These are phyloP conservation scores for Lamproptera curius DNA, from an alignment of 2,888 invertebrate genomes.

Conservation along the genomic window DNA sequence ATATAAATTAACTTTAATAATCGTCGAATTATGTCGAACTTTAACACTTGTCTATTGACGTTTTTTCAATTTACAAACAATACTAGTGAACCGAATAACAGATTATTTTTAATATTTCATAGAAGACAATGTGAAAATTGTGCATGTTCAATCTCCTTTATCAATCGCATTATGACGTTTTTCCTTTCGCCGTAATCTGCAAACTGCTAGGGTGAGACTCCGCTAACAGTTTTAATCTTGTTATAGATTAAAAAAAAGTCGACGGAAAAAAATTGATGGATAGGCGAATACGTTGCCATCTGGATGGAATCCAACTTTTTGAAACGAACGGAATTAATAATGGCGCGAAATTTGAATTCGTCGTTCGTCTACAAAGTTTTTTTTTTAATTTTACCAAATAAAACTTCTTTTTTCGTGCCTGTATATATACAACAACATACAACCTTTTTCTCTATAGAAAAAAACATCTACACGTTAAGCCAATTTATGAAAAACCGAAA, in stretches of 20 bases:
- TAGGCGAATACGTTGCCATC: slow-evolving; percentile 19
- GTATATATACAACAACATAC: no score
- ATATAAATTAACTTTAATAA: no score
- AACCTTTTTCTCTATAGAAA: no score
- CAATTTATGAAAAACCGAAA: neutral
- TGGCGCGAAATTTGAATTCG: slow-evolving; percentile 8
- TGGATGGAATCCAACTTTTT: slow-evolving; percentile 21
- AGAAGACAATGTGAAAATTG: no score
- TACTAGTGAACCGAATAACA: no score
- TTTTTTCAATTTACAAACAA: no score
- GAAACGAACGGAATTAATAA: slow-evolving; percentile 14
- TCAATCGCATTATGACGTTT: no score
- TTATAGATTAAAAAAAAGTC: slow-evolving; percentile 12
- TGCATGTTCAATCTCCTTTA: no score
- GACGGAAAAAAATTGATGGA: slow-evolving; percentile 17
- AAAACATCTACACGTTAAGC: no score
- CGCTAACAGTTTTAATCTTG: slow-evolving; percentile 17
- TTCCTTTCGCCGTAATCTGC: neutral
- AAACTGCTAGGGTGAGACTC: neutral
- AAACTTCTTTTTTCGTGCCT: neutral
- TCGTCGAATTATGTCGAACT: no score
- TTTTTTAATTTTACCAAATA: slow-evolving; percentile 1
- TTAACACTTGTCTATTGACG: no score
- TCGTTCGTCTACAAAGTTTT: slow-evolving; percentile 7
- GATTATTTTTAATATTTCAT: no score